Base-by-base conservation (phyloP, 2,113 vertebrate species). In the Litocranius walleri region DNA sequence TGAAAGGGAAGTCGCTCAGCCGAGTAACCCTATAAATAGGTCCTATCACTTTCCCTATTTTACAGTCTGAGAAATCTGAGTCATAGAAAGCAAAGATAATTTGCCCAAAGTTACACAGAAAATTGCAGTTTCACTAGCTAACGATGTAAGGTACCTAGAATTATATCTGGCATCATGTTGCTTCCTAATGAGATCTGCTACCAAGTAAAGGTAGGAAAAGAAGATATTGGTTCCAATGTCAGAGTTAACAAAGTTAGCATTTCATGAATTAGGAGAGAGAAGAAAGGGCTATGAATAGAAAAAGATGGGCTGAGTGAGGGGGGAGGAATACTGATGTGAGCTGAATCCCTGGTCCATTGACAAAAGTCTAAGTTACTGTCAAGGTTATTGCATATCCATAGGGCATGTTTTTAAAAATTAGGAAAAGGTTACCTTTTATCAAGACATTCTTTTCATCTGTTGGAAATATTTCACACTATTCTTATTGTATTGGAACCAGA, bases 101-200 rank as follows among this genome's bases (percentile, higher is more conserved):
- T 36, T 43, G 14, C 25, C 8, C 10, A 54, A 61, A 1, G 19
- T 48, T 82, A 92, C 33, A 71, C 2, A 80, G 33, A 54, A 91
- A 94, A 57, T 82, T 29, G 52, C 30, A 93, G 67, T 36, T 56
- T 2, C 16, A 80, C 13, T 40, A 92, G 2, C 29, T 59, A 50
- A 67, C 6, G 19, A 93, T 13, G 5, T 4, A 62, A 48, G 19
- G 9, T 48, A 40, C 54, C 29, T 88, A 90, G 45, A 87, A 67
- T 86, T 56, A 13, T 61, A 54, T 45, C 27, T n/a, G 21, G 3
- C 27, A 61, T 64, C 8, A 30, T 29, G 25, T 33, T 61, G 77
- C 30, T 85, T 84, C 29, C 7, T 93, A 98, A 98, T 97, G 93
- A 97, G 93, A 95, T 84, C 57, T 82, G 96, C 91, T 85, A 91